These are phyloP conservation scores for Papilio protenor DNA, from an alignment of 2,888 invertebrate genomes.

Conservation along the genomic window DNA sequence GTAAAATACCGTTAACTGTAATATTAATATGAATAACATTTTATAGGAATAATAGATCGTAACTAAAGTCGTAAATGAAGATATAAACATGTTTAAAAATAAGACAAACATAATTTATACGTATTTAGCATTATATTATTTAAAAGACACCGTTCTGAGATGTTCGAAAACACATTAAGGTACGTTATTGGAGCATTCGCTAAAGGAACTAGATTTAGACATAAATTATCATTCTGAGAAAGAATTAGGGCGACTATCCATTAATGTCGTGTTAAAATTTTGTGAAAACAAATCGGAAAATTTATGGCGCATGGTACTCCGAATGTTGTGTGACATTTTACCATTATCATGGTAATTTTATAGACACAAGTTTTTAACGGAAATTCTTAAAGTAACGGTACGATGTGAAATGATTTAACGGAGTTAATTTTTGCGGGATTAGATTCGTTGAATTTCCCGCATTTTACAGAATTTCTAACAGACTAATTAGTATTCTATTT, in stretches of 20 bases:
- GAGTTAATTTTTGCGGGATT: slow-evolving; percentile 18
- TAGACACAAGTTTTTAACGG: slow-evolving; percentile 45
- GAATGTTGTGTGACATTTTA: slow-evolving; percentile 59
- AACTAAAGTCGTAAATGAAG: slow-evolving; percentile 40
- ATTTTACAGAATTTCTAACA: not conserved
- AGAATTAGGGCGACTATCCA: slow-evolving; percentile 41
- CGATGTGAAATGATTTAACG: slow-evolving; percentile 13
- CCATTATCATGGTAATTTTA: slow-evolving; percentile 67
- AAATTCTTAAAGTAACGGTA: slow-evolving; percentile 41
- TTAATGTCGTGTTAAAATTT: slow-evolving; percentile 48
- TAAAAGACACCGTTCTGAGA: slow-evolving; percentile 30
- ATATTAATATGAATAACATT: slow-evolving; percentile 35
- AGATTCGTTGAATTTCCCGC: not conserved
- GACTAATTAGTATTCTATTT: slow-evolving; percentile 1
- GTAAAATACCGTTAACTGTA: slow-evolving; percentile 37
- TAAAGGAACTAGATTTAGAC: slow-evolving; percentile 40
- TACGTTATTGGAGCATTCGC: slow-evolving; percentile 36
- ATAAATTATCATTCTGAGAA: slow-evolving; percentile 40
- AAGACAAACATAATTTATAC: slow-evolving; percentile 39
- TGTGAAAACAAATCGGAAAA: slow-evolving; percentile 50
- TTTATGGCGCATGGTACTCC: slow-evolving; percentile 51
- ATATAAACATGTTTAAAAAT: slow-evolving; percentile 32
- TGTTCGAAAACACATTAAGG: slow-evolving; percentile 33
- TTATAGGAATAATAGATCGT: slow-evolving; percentile 20
- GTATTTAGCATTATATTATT: slow-evolving; percentile 39